These are phyloP conservation scores for Actenoides hombroni DNA, from an alignment of 2,113 vertebrate genomes.

Conservation along the genomic window DNA sequence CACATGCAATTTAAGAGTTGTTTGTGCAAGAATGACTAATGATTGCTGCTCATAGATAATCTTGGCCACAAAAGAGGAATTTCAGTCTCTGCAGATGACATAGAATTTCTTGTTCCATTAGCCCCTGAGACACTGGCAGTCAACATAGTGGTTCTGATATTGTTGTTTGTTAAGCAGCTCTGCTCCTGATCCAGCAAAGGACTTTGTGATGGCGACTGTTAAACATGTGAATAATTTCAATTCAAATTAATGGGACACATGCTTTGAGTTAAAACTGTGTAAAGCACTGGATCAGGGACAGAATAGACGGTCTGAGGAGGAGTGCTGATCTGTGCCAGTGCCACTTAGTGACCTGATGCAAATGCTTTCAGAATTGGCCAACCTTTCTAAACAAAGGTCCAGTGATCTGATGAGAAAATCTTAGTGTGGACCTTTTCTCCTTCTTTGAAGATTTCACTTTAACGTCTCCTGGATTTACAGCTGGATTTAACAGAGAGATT, in stretches of 20 bases:
- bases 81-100: neutral
- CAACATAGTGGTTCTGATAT: neutral
- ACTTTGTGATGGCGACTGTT: neutral
- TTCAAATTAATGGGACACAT: neutral
- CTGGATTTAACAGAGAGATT: neutral
- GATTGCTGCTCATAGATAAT: neutral
- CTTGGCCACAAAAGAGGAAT: neutral
- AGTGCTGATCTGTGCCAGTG: neutral
- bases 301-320: neutral
- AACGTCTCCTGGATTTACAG: conserved; percentile 1
- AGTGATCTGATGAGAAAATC: neutral
- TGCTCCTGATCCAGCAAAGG: neutral
- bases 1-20: neutral
- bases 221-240: neutral
- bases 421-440: neutral
- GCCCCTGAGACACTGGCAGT: neutral
- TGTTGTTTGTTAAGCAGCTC: neutral
- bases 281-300: neutral
- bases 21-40: neutral
- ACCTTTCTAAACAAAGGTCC: conserved; percentile 13
- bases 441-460: neutral
- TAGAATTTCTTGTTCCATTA: neutral
- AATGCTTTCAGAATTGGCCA: neutral
- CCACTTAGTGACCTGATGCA: neutral
- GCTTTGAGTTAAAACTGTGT: neutral